Percentiles rank a stretch among this genome's conserved stretches.
Evolutionary conservation across 2,113 vertebrate genomes (phyloP).

Genomic region (Actenoides lindsayi): DNA sequence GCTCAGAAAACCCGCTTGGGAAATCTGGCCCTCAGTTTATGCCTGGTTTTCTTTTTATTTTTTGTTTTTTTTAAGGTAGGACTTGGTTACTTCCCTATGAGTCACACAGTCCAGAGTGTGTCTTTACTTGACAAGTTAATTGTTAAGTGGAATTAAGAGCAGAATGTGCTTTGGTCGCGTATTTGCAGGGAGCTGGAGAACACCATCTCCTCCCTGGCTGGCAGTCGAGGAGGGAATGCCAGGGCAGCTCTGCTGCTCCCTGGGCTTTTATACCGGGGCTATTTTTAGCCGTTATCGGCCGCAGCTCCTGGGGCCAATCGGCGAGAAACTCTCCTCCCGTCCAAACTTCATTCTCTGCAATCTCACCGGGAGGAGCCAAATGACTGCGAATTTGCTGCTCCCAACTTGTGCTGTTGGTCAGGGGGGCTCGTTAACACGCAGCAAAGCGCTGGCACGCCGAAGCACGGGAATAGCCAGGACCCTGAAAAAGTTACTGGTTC

Average conservation of each 20-base stretch:
- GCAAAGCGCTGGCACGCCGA: background rate
- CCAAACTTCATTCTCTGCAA: slow-evolving; percentile 28
- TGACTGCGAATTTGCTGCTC: background rate
- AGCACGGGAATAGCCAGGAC: background rate
- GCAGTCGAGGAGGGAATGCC: background rate
- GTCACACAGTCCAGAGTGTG: background rate
- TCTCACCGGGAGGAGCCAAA: slow-evolving; percentile 27
- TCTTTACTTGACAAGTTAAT: slow-evolving; percentile 13
- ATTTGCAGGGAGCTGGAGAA: background rate
- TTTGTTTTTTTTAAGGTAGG: background rate
- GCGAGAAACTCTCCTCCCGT: background rate
- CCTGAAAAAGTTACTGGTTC: background rate
- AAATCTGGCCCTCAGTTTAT: background rate
- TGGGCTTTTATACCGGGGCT: slow-evolving; percentile 13
- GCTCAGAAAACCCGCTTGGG: background rate
- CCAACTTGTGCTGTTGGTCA: background rate
- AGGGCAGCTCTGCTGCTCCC: background rate
- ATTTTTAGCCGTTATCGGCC: slow-evolving; percentile 62
- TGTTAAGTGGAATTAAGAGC: slow-evolving; percentile 11
- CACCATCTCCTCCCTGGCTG: background rate
- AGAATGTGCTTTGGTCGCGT: background rate
- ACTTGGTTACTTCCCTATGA: background rate
- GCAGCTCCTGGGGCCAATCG: background rate
- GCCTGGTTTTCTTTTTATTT: too few relatives aligned
- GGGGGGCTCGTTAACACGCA: fast-evolving